Percentiles rank a stretch among this genome's conserved stretches.
phyloP scores from a whole-genome alignment of 2,888 invertebrate genomes.

The Eledone cirrhosa region DNA sequence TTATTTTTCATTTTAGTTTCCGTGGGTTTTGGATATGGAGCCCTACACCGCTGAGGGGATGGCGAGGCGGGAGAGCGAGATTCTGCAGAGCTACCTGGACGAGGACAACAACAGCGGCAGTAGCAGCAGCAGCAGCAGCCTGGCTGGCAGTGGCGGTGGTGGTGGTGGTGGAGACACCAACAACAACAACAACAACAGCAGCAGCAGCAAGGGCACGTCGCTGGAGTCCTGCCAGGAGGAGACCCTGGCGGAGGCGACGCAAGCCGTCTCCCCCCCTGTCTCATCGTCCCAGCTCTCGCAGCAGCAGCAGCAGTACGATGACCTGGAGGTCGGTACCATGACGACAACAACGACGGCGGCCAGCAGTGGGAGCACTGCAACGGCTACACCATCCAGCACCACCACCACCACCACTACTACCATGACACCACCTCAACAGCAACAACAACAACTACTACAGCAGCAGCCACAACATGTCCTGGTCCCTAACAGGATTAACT shows the following conservation, averaged over 20 bases:
- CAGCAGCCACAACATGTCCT: no score
- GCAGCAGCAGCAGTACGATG: constrained; percentile 28
- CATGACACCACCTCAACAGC: background rate
- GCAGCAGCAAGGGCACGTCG: constrained; percentile 31
- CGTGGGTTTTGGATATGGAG: constrained; percentile 69
- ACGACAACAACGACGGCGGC: background rate
- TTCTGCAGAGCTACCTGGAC: background rate
- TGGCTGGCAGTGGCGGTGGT: no score
- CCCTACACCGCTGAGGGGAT: constrained; percentile 70
- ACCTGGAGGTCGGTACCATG: background rate
- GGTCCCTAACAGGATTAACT: constrained; percentile 59
- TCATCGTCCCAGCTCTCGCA: no score
- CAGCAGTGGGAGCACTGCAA: background rate
- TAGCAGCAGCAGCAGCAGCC: constrained; percentile 37
- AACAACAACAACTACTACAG: constrained; percentile 24
- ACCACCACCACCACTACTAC: constrained; percentile 41
- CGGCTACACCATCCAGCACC: constrained; percentile 8
- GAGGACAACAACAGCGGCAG: constrained; percentile 34
- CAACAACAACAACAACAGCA: no score
- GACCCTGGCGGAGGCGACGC: constrained; percentile 13
- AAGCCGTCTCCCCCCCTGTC: no score
- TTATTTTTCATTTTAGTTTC: constrained; percentile 65
- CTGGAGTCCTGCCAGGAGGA: background rate
- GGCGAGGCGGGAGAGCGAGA: constrained; percentile 52
- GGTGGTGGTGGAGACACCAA: no score